A percentile compares a stretch with the other conserved stretches of the same genome.
phyloP scores from a whole-genome alignment of 1,140 invertebrate species.

The Coenobita brevimanus region DNA sequence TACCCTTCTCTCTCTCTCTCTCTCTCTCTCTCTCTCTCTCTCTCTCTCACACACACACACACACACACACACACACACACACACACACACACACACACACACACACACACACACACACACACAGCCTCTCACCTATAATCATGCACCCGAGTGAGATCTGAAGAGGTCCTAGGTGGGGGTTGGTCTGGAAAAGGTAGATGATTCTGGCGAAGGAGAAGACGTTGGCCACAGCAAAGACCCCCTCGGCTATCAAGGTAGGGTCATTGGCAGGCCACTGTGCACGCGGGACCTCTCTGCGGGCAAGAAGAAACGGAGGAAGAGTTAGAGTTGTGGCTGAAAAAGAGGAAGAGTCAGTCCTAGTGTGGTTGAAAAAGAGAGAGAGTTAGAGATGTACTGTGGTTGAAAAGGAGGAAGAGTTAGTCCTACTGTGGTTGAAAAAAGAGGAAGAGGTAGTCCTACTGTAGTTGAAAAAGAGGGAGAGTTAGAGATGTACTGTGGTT shows the following conservation, averaged over 20 bases:
- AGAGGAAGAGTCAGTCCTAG: no score
- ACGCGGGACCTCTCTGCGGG: slow-evolving; percentile 71
- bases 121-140: slow-evolving; percentile 74
- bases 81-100: no score
- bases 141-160: slow-evolving; percentile 78
- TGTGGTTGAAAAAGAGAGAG: no score
- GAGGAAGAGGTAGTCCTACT: no score
- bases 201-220: slow-evolving; percentile 78
- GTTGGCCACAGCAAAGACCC: slow-evolving; percentile 78
- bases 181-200: slow-evolving; percentile 78
- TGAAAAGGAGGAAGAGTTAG: no score
- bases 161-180: slow-evolving; percentile 78
- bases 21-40: neutral
- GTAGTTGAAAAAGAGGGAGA: no score
- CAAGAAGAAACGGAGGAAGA: neutral
- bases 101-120: no score
- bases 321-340: neutral
- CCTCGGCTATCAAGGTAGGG: slow-evolving; percentile 78
- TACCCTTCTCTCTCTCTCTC: neutral
- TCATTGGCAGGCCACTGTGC: slow-evolving; percentile 77
- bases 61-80: neutral
- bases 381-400: no score
- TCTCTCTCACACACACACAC: neutral
- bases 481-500: no score
- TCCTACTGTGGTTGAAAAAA: neutral